phyloP scores from a whole-genome alignment of 2,888 invertebrate genomes.

The Caenorhabditis sinica region DNA sequence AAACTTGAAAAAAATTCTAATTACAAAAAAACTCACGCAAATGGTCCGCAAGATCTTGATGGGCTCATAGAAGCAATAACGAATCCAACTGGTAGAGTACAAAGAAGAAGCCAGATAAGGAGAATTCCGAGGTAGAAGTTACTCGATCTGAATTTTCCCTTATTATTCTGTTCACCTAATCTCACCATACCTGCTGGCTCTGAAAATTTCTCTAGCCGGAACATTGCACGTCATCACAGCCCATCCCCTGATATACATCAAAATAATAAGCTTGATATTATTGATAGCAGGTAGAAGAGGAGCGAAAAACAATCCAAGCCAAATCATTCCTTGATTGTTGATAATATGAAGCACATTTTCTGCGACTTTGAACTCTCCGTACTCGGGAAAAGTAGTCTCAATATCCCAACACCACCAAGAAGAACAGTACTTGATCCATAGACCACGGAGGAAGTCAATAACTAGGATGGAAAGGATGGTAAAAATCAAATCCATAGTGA shows the following conservation, averaged over 20 bases:
- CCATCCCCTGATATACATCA: slow-evolving; percentile 89
- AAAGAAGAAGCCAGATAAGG: slow-evolving; percentile 92
- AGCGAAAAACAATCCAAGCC: slow-evolving; percentile 99
- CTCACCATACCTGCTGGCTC: slow-evolving; percentile 86
- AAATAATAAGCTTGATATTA: slow-evolving; percentile 91
- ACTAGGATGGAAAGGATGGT: slow-evolving; percentile 91
- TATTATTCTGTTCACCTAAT: neutral
- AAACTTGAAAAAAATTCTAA: too few species aligned
- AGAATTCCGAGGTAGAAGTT: slow-evolving; percentile 91
- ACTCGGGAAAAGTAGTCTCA: slow-evolving; percentile 95
- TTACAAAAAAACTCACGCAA: slow-evolving; percentile 86
- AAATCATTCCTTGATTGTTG: slow-evolving; percentile 97
- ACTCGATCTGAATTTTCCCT: slow-evolving; percentile 86
- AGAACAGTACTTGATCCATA: slow-evolving; percentile 90
- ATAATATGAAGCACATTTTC: slow-evolving; percentile 97
- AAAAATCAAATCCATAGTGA: slow-evolving; percentile 95
- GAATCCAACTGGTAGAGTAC: slow-evolving; percentile 95
- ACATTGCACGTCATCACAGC: slow-evolving; percentile 93
- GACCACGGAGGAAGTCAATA: slow-evolving; percentile 93
- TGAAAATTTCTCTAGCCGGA: slow-evolving; percentile 94
- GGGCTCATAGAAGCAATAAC: slow-evolving; percentile 95
- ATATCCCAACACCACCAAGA: slow-evolving; percentile 98
- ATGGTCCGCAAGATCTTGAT: slow-evolving; percentile 97
- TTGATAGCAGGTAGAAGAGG: slow-evolving; percentile 94
- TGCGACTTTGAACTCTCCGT: slow-evolving; percentile 98